phyloP scores from a whole-genome alignment of 1,140 invertebrate species.

The Maniola jurtina region DNA sequence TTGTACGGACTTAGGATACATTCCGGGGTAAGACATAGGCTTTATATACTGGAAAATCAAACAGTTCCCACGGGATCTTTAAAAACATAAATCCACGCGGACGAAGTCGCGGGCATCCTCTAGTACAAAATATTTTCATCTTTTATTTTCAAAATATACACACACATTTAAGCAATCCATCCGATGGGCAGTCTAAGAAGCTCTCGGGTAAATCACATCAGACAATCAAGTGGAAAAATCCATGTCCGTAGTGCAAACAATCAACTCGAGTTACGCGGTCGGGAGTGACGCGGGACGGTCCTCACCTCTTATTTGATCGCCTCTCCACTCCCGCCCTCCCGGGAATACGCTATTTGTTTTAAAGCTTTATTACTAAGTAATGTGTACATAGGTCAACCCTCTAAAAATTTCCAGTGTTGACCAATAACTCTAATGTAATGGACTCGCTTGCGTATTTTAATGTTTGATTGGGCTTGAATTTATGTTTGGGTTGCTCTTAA shows the following conservation, averaged over 20 bases:
- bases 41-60: no score
- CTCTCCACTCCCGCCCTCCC: constrained; percentile 50
- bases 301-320: constrained; percentile 66
- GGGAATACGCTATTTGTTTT: constrained; percentile 71
- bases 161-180: constrained; percentile 43
- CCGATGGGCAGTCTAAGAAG: constrained; percentile 53
- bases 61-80: no score
- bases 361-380: constrained; percentile 78
- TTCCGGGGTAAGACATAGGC: no score
- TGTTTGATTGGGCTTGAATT: constrained; percentile 25
- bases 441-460: constrained; percentile 28
- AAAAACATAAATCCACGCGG: no score
- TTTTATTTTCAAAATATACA: constrained; percentile 10
- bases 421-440: constrained; percentile 67
- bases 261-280: constrained; percentile 70
- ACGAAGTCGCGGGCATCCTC: no score
- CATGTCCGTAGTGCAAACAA: constrained; percentile 72
- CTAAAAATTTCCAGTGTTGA: constrained; percentile 66
- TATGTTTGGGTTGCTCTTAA: constrained; percentile 14
- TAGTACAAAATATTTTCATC: no score
- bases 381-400: constrained; percentile 76
- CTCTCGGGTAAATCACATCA: constrained; percentile 73
- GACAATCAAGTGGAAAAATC: constrained; percentile 78
- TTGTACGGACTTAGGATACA: no score
- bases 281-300: constrained; percentile 59